Evolutionary conservation across 2,888 invertebrate genomes (phyloP), one percentile per base, ranked within the genome.

Genomic region (Lasioglossum villosulum): DNA sequence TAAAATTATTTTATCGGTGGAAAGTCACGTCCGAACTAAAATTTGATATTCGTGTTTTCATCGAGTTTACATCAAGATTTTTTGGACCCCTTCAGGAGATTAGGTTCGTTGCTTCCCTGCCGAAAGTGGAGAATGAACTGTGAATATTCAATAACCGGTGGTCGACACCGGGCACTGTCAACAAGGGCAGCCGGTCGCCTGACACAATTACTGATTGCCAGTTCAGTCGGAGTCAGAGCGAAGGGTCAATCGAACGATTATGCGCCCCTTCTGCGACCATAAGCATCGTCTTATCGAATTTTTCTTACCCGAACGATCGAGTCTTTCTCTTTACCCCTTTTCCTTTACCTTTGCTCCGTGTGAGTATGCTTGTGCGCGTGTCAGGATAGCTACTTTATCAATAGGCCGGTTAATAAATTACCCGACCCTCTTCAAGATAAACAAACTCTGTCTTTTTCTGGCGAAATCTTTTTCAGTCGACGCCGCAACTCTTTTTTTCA

Each of bases 381-480:
- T 52, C 74, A 37, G 16, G 48, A 76, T 76, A 76, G 66, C 48
- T 42, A 48, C 34, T 66, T 88, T 90, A 83, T 83, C 87, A 70
- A 16, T 48, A 14, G 71, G 79, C 70, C 78, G 83, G 86, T 82
- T 82, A 81, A 88, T 90, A 90, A 90, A 89, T 89, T 89, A 77
- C 83, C 83, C 82, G 83, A 90, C 87, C 83, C 87, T 80, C 78
- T 45, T 74, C 45, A 16, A 66, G 86, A 87, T 89, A 90, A 88
- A 82, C 52, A n/a, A n/a, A 56, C n/a, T 56, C 56, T 10, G 1
- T 56, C 52, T 52, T 52, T n/a, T 23, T 84, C 45, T 37, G 71
- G 80, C 75, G 71, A 71, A 68, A 70, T 52, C 37, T 27, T 68
- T 52, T n/a, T 5, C 78, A n/a, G 30, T 73, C 59, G 75, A 78